phyloP scores from a whole-genome alignment of 2,888 invertebrate genomes.

The Drosophila anomalata region DNA sequence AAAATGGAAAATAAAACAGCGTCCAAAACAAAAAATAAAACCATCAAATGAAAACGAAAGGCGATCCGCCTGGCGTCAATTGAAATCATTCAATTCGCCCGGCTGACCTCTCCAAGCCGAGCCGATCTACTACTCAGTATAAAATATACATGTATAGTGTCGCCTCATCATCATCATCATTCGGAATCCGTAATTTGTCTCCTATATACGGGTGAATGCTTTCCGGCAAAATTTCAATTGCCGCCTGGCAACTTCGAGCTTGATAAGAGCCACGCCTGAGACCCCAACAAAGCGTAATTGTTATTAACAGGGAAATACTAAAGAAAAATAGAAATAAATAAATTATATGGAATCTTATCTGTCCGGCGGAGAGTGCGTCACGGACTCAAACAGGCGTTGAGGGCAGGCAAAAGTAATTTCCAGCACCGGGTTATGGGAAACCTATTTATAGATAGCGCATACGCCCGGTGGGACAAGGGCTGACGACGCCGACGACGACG shows the following conservation, averaged over 20 bases:
- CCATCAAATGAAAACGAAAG: constrained; percentile 64
- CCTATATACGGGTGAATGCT: constrained; percentile 6
- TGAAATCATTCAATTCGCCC: constrained; percentile 50
- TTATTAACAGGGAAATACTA: constrained; percentile 60
- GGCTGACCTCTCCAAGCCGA: constrained; percentile 47
- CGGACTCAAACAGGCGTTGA: constrained; percentile 32
- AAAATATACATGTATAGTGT: constrained; percentile 7
- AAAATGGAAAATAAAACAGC: constrained; percentile 9
- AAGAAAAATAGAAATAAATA: constrained; percentile 42
- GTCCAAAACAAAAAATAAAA: constrained; percentile 25
- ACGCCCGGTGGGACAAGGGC: constrained; percentile 44
- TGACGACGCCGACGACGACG: constrained; percentile 13
- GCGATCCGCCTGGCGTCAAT: constrained; percentile 57
- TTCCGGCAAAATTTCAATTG: constrained; percentile 13
- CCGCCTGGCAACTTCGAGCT: constrained; percentile 55
- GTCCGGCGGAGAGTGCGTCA: constrained; percentile 52
- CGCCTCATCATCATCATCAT: constrained; percentile 36
- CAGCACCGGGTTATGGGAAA: constrained; percentile 36
- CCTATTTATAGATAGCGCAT: constrained; percentile 69
- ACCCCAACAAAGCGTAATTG: constrained; percentile 53
- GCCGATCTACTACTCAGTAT: neutral
- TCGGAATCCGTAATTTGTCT: constrained; percentile 7
- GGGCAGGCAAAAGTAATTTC: constrained; percentile 15
- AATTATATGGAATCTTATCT: constrained; percentile 25
- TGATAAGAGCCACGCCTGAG: constrained; percentile 50